Evolutionary conservation across 1,140 invertebrate species (phyloP), one percentile per base, ranked within the genome.

Genomic region (Zaprionus inermis): DNA sequence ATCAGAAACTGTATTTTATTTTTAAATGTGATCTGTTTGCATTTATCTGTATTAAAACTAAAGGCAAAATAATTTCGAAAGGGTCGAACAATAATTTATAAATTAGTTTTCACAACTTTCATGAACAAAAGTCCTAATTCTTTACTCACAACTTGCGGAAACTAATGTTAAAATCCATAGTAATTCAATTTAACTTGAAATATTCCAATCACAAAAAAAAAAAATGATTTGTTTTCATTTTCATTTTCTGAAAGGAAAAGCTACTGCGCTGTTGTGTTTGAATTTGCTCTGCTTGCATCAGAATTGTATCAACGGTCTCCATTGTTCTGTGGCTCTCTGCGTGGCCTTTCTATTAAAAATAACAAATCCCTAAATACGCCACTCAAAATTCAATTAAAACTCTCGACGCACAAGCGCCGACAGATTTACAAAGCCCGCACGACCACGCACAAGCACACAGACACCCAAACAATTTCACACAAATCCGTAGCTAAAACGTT

Each of bases 361-460:
- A 86, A 88, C 82, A 88, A 86, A 86, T 88, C 82, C 83, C 82
- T 88, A 86, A 86, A 80, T 83, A 88, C 84, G 70, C 70, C 83
- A 88, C 80, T 88, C 83, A 88, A 89, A 88, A 88, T 88, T 88
- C 83, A 88, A 88, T 88, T 88, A 88, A 88, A 89, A 83, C 79
- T 88, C 79, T 82, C 81, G 83, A 82, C 73, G 72, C 83, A 65
- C 73, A 70, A 83, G 66, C 73, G 72, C 66, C 82, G 67, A 72
- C 82, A 88, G 83, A 86, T 82, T 79, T 88, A 71, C 69, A 77
- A 83, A 67, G 44, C 67, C 52, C 49, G 14, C 57, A 51, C 11
- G 24, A 32, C 65, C 24, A 41, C 44, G 5, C 34, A 58, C 18
- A 28, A 46, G 11, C 70, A 18, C 7, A 55, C 63, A 41, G 22